Percentiles rank a stretch among this genome's conserved stretches.
These are phyloP conservation scores for Halcyon smyrnensis DNA, from an alignment of 2,797 vertebrate species.

Conservation along the genomic window DNA sequence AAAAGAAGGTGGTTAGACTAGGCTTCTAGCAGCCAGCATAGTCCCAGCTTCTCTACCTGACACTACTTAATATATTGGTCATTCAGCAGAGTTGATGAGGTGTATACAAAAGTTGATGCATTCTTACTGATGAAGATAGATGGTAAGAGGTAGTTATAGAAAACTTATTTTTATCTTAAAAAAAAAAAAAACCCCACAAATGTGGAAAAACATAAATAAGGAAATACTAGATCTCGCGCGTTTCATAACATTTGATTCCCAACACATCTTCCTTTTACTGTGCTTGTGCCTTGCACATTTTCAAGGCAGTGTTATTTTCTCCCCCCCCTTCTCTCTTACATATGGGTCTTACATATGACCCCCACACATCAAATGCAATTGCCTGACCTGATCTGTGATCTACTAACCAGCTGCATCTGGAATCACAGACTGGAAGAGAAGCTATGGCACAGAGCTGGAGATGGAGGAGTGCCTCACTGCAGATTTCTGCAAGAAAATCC, in stretches of 20 bases:
- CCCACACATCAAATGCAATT: slow-evolving; percentile 29
- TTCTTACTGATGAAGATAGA: neutral
- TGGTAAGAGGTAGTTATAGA: neutral
- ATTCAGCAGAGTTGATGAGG: neutral
- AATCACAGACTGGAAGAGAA: neutral
- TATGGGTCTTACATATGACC: slow-evolving; percentile 29
- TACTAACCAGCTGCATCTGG: slow-evolving; percentile 51
- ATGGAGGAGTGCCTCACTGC: neutral
- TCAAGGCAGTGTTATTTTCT: neutral
- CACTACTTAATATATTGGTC: neutral
- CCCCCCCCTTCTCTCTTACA: neutral
- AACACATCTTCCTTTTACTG: neutral
- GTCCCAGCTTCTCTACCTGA: neutral
- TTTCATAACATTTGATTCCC: neutral
- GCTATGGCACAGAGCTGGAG: neutral
- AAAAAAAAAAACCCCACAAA: neutral
- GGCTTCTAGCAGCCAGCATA: neutral
- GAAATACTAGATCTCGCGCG: neutral
- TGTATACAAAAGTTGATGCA: neutral
- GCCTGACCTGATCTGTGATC: slow-evolving; percentile 21
- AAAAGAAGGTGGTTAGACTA: neutral
- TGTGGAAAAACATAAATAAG: neutral
- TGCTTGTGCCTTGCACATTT: neutral
- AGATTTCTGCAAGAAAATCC: slow-evolving; percentile 28
- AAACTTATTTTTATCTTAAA: neutral